Conservation (phyloP, 2,797 vertebrate genomes). For the Lithobates sylvaticus region DNA sequence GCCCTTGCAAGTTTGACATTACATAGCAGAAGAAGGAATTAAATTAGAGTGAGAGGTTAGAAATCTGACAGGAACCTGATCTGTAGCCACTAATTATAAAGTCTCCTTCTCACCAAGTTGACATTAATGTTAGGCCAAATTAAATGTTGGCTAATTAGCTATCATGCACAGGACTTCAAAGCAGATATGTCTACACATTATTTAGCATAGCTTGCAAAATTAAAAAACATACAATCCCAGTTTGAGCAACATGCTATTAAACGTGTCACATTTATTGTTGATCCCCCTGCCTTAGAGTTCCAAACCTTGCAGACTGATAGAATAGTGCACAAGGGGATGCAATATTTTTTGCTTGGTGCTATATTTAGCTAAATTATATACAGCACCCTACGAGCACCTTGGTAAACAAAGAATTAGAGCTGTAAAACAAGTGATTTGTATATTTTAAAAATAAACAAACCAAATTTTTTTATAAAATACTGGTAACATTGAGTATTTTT, state of each 20-base stretch:
- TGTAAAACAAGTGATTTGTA: neutral
- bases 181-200: slow-evolving; percentile 66
- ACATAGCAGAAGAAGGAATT: slow-evolving; percentile 68
- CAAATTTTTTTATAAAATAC: neutral
- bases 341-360: neutral
- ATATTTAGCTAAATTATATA: neutral
- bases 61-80: slow-evolving; percentile 77
- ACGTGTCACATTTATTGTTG: slow-evolving; percentile 42
- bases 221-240: slow-evolving; percentile 48
- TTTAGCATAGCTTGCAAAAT: slow-evolving; percentile 65
- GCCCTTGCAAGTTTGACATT: slow-evolving; percentile 67
- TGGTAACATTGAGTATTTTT: too few species aligned
- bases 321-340: neutral
- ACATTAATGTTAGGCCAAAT: slow-evolving; percentile 79
- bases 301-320: slow-evolving; percentile 10
- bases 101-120: slow-evolving; percentile 74
- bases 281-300: slow-evolving; percentile 60
- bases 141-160: slow-evolving; percentile 82
- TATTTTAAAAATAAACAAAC: neutral
- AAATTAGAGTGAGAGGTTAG: slow-evolving; percentile 75
- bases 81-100: slow-evolving; percentile 79
- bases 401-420: too few species aligned
- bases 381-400: too few species aligned
- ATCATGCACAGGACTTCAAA: slow-evolving; percentile 72
- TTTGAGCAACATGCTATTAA: slow-evolving; percentile 28